Conservation (phyloP, 1,140 invertebrate species). For the Maconellicoccus hirsutus region DNA sequence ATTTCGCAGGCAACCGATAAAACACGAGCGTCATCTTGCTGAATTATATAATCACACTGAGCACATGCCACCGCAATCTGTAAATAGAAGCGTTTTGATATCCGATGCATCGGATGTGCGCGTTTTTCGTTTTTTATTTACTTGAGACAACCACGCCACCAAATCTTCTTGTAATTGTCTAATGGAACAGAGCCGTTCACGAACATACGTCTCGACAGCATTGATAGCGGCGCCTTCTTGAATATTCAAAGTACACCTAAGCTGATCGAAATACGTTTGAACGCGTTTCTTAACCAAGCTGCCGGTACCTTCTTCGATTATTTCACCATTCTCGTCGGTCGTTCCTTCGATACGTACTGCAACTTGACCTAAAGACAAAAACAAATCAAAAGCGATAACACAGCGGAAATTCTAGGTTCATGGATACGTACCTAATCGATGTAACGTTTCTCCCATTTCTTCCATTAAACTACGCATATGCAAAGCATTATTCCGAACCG, state of each 20-base stretch:
- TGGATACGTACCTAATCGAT: conserved; percentile 37
- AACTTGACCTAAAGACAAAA: conserved; percentile 34
- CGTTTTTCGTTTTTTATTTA: conserved; percentile 25
- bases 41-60: conserved; percentile 44
- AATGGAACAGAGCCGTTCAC: conserved; percentile 44
- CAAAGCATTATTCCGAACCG: conserved; percentile 40
- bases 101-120: too few relatives aligned
- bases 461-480: conserved; percentile 47
- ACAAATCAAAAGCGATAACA: neutral
- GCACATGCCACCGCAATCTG: conserved; percentile 44
- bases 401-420: conserved; percentile 19
- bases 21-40: conserved; percentile 46
- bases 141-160: conserved; percentile 42
- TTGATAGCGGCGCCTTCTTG: conserved; percentile 46
- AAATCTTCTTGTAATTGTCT: conserved; percentile 48
- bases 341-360: conserved; percentile 37
- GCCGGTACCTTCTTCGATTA: conserved; percentile 35
- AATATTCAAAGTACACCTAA: conserved; percentile 40
- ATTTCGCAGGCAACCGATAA: conserved; percentile 42
- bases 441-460: conserved; percentile 44
- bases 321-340: conserved; percentile 33
- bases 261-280: conserved; percentile 43
- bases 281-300: conserved; percentile 40
- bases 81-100: conserved; percentile 18
- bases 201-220: conserved; percentile 45